Evolutionary conservation across 2,113 vertebrate species (phyloP), one percentile per base, ranked within the genome.

Genomic region (Semnornis frantzii): DNA sequence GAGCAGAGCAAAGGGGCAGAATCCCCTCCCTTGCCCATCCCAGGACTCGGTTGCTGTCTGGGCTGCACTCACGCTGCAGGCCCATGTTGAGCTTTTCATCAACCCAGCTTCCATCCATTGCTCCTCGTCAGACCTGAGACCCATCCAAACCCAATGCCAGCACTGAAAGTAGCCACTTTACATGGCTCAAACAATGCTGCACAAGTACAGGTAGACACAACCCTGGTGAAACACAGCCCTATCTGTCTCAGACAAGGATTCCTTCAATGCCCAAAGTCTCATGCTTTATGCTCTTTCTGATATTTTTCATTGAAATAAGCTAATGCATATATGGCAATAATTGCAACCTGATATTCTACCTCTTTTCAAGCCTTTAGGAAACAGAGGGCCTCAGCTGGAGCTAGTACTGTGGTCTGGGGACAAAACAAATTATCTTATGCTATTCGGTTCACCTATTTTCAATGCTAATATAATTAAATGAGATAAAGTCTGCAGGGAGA

Each of bases 381-480:
- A 34, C n/a, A 48, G 74, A 87, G 37, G 33, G 37, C 55, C 55
- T 77, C 93, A 65, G 65, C 19, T 81, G 72, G 70, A 90, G 55
- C 54, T 69, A 27, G 54, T 24, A 62, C 79, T 27, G 2, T 5
- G 11, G 66, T 72, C 12, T 91, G 58, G 79, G 90, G 73, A 85
- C 73, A 78, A 87, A 92, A 81, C 54, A 92, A 65, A 90, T 82
- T 50, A 71, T 31, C 55, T 83, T 42, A 24, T 7, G 65, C 73
- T 88, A 69, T 86, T 68, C 46, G 19, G 30, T 75, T 93, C 85
- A 88, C 58, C 37, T 86, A 27, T 83, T 96, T 95, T 81, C 80
- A 72, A 5, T 19, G 39, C 24, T 78, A 58, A 39, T 82, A 66
- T 90, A 86, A 94, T 82, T 75, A 93, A 94, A 90, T 46, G 58